A percentile compares a stretch with the other conserved stretches of the same genome.
Evolutionary conservation across 2,113 vertebrate species (phyloP).

Genomic region (Chlorocebus sabaeus): DNA sequence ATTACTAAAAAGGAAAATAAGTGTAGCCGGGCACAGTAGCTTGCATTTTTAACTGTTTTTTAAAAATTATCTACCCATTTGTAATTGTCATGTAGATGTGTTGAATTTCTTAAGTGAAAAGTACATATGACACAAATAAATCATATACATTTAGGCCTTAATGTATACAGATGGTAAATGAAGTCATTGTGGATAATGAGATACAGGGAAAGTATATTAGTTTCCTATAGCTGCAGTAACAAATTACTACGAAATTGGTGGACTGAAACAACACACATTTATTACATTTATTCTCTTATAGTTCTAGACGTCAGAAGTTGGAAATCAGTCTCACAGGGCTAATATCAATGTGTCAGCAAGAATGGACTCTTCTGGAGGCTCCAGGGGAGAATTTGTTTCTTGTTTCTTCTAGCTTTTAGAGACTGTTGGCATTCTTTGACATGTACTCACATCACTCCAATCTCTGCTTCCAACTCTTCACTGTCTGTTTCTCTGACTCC

Average conservation of each 20-base stretch:
- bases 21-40: too few species aligned
- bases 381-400: background rate
- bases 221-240: background rate
- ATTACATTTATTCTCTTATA: background rate
- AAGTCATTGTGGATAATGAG: background rate
- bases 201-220: background rate
- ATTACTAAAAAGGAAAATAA: background rate
- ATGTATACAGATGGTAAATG: background rate
- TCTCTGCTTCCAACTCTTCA: background rate
- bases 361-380: background rate
- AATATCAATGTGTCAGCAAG: background rate
- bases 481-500: background rate
- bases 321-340: background rate
- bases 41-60: slow-evolving; percentile 13
- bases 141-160: background rate
- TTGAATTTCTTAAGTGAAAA: background rate
- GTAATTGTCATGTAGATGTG: background rate
- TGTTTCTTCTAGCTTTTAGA: background rate
- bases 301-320: background rate
- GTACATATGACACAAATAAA: background rate
- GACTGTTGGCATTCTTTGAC: background rate
- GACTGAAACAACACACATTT: background rate
- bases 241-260: background rate
- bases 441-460: background rate
- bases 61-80: background rate